A percentile compares a stretch with the other conserved stretches of the same genome.
Conservation (phyloP, 1,140 invertebrate species). For the Drosophila serrata region DNA sequence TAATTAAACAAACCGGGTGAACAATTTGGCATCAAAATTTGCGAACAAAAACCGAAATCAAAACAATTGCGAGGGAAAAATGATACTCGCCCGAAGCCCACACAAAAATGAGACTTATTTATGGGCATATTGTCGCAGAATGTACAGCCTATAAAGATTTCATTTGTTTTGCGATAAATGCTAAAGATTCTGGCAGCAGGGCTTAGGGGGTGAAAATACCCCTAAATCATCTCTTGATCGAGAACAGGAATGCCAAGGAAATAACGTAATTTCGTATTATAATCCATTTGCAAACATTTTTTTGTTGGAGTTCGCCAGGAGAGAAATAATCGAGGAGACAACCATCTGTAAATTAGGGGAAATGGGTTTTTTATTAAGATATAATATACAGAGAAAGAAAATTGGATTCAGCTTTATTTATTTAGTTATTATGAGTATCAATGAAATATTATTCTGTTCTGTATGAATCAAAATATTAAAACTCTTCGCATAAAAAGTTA, state of each 20-base stretch:
- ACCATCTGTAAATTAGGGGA: slow-evolving; percentile 10
- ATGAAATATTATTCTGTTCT: not conserved
- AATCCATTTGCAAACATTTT: slow-evolving; percentile 9
- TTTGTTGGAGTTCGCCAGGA: not conserved
- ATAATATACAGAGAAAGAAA: not conserved
- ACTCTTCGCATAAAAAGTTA: no score
- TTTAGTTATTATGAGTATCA: not conserved
- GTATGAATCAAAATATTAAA: no score
- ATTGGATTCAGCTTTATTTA: not conserved
- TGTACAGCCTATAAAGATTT: slow-evolving; percentile 67
- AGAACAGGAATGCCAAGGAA: slow-evolving; percentile 29
- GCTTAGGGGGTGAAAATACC: slow-evolving; percentile 62
- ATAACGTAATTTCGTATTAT: slow-evolving; percentile 35
- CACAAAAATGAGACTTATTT: slow-evolving; percentile 64
- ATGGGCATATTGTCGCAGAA: slow-evolving; percentile 39
- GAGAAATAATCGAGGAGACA: not conserved
- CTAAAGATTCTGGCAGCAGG: slow-evolving; percentile 19
- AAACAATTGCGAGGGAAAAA: slow-evolving; percentile 22
- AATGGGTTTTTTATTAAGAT: slow-evolving; percentile 11
- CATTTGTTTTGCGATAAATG: slow-evolving; percentile 52
- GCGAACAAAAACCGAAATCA: not conserved
- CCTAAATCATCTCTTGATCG: slow-evolving; percentile 55
- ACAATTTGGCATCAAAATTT: slow-evolving; percentile 3
- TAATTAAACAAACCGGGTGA: slow-evolving; percentile 64
- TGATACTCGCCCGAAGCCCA: slow-evolving; percentile 46